Base-by-base conservation (phyloP, 1,140 invertebrate species). In the Drosophila asahinai region DNA sequence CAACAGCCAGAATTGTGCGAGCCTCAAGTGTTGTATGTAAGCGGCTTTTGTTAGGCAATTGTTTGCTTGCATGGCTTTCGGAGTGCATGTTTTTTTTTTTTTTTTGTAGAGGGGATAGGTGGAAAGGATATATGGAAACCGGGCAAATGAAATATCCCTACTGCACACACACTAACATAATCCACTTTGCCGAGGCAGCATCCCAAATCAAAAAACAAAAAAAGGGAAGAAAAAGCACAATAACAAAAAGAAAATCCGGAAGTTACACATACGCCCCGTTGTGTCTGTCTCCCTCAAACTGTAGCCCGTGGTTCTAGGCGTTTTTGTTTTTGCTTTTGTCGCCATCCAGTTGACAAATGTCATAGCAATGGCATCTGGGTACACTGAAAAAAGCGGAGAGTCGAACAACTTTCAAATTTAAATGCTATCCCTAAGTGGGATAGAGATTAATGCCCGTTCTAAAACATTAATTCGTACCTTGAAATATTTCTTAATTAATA, bases 11-110 rank as follows among this genome's bases (percentile, higher is more conserved):
- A 81, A 89, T 81, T 73, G 79, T 82, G 79, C 75, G 79, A 72
- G 75, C 86, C 86, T 90, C 86, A 90, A 90, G 86, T 90, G 86
- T 90, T 90, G 86, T 90, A 86, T 82, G 86, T 90, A 90, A 90
- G 86, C 86, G 81, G 86, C 86, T 90, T 90, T 90, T 84, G 86
- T 90, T 90, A 55, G 79, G 68, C 86, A 90, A 90, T 90, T 90
- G 86, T 90, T 90, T 86, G 71, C 78, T 71, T 36, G 57, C 47
- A 45, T 49, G 65, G 42, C 54, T 42, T 27, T n/a, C n/a, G 15
- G 9, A 45, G 36, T 47, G 55, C 14, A 33, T 62, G 17, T 19
- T 15, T 43, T 43, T n/a, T 38, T 49, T 40, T 38, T 57, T n/a
- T 55, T n/a, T 52, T 22, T 11, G 17, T 15, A 0, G 36, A 3